Conservation (phyloP, 2,113 vertebrate species). For the Oostethus manadensis region DNA sequence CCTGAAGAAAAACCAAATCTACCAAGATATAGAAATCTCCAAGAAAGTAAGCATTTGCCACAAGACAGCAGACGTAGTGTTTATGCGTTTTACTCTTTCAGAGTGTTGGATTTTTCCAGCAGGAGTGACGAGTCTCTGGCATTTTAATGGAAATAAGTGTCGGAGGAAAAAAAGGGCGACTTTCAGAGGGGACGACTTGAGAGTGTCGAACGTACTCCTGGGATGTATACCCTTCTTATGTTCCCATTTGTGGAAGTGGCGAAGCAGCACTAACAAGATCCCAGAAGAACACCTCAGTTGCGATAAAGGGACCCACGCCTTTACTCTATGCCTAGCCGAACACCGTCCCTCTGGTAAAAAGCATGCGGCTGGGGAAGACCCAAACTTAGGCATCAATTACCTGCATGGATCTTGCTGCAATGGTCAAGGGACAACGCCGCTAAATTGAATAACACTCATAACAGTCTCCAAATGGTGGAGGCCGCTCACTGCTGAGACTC, state of each 20-base stretch:
- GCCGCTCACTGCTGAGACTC: conserved; percentile 19
- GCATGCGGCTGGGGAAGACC: conserved; percentile 37
- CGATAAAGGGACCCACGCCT: conserved; percentile 26
- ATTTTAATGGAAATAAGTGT: conserved; percentile 28
- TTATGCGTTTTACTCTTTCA: conserved; percentile 34
- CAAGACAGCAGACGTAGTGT: conserved; percentile 37
- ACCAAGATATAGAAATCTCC: conserved; percentile 51
- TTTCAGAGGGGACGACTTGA: conserved; percentile 19
- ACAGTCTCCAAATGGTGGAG: conserved; percentile 3
- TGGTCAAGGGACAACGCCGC: conserved; percentile 45
- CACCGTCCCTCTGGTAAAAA: conserved; percentile 39
- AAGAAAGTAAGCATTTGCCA: conserved; percentile 30
- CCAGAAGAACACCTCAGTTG: conserved; percentile 40
- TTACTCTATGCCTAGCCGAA: conserved; percentile 41
- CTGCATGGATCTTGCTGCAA: conserved; percentile 42
- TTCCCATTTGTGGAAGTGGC: conserved; percentile 11
- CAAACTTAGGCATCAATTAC: conserved; percentile 59
- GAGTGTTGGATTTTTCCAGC: conserved; percentile 27
- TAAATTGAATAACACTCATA: conserved; percentile 59
- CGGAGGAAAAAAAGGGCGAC: conserved; percentile 9
- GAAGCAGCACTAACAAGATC: conserved; percentile 64
- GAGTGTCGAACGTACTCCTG: conserved; percentile 7
- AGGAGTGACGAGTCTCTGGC: conserved; percentile 24
- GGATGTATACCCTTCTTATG: conserved; percentile 18
- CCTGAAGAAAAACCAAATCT: conserved; percentile 49